Base-by-base conservation (phyloP, 2,113 vertebrate genomes). In the Rhagologus leucostigma region DNA sequence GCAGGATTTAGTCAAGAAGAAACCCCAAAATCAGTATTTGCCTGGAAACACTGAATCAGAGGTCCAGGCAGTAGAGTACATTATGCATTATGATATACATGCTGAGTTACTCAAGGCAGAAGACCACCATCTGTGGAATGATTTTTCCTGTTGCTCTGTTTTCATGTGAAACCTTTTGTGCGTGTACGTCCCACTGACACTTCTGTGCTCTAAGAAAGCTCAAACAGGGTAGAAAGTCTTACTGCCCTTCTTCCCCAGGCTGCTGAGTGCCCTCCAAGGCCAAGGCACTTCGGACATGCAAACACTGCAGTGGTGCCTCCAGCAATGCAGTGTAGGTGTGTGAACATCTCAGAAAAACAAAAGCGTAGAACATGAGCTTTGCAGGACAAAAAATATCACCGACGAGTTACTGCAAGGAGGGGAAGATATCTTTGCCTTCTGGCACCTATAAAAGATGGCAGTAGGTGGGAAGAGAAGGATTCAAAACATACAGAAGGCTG, bases 41-140 rank as follows among this genome's bases (percentile, higher is more conserved):
- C 29, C 74, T 77, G 33, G 35, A 41, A 91, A 64, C 32, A 44
- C 33, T 64, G 63, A 46, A 73, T 41, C 27, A 87, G 63, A 71
- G 6, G 20, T 59, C 26, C 26, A 33, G 21, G 37, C 16, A 57
- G 6, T 8, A 56, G 8, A 78, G 10, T 7, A 32, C 21, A 16
- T 12, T 35, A 0, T 13, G 21, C 11, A 6, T 0, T 1, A 20
- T 24, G 35, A 35, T 33, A 30, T 5, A 8, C 8, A 11, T 27
- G 33, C 9, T 44, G 47, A 37, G 44, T 26, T 75, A 47, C 21
- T 78, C 42, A 52, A 55, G 27, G 52, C 42, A 67, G 56, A 62
- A 47, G 11, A 21, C 7, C 27, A 67, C 44, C 3, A 19, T 15
- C 35, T 50, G 4, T 67, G 13, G 24, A 8, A 71, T 33, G 3